These are phyloP conservation scores for Automeris io DNA, from an alignment of 2,888 invertebrate genomes.

Conservation along the genomic window DNA sequence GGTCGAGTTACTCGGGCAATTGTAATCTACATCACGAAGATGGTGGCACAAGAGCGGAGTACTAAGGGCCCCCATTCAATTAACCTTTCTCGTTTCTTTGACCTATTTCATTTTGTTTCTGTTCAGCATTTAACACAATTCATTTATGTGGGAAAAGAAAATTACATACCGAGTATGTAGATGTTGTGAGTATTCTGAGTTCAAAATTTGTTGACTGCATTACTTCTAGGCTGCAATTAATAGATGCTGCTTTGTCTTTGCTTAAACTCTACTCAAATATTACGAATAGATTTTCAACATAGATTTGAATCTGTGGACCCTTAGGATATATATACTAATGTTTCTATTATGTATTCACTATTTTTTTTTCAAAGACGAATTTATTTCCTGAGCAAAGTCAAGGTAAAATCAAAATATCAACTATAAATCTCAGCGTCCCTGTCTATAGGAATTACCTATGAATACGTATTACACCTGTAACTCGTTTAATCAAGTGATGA, in stretches of 20 bases:
- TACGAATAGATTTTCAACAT: too few relatives aligned
- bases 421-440: slow-evolving; percentile 17
- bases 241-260: too few relatives aligned
- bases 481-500: slow-evolving; percentile 24
- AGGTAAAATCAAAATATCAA: too few relatives aligned
- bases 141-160: not conserved
- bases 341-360: too few relatives aligned
- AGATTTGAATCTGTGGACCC: too few relatives aligned
- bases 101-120: slow-evolving; percentile 48
- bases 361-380: not conserved
- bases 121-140: slow-evolving; percentile 24
- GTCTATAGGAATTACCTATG: slow-evolving; percentile 13
- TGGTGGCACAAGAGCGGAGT: slow-evolving; percentile 15
- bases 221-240: too few relatives aligned
- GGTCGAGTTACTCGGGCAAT: slow-evolving; percentile 4
- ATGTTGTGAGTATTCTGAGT: too few relatives aligned
- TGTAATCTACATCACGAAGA: slow-evolving; percentile 29
- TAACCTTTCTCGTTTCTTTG: slow-evolving; percentile 45
- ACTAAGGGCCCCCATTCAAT: slow-evolving; percentile 45
- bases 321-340: too few relatives aligned
- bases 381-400: not conserved
- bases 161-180: not conserved
- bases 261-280: too few relatives aligned
- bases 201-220: too few relatives aligned
- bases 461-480: slow-evolving; percentile 21